These are phyloP conservation scores for Pandemis corylana DNA, from an alignment of 2,888 invertebrate genomes.

Conservation along the genomic window DNA sequence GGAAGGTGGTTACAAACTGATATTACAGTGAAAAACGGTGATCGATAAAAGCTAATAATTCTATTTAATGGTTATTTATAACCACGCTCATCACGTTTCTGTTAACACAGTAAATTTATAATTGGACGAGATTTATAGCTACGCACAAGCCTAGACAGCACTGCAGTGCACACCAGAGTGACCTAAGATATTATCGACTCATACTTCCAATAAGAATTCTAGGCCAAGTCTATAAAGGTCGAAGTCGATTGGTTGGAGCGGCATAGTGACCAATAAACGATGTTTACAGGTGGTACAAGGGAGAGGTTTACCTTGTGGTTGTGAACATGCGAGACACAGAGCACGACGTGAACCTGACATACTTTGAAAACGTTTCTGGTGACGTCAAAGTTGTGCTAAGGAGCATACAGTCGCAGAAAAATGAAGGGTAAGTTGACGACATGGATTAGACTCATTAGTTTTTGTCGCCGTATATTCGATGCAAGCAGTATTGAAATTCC, in stretches of 20 bases:
- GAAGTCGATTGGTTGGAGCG: slow-evolving; percentile 31
- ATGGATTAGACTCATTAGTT: background rate
- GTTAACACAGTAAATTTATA: slow-evolving; percentile 26
- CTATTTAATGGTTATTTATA: background rate
- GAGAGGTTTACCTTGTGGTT: slow-evolving; percentile 71
- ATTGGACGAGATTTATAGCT: slow-evolving; percentile 37
- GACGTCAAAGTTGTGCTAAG: slow-evolving; percentile 78
- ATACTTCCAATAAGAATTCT: slow-evolving; percentile 27
- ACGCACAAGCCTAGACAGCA: slow-evolving; percentile 15
- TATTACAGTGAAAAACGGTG: background rate
- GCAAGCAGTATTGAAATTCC: too few relatives aligned
- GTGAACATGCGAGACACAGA: slow-evolving; percentile 78
- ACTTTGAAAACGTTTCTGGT: slow-evolving; percentile 72
- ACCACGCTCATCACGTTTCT: slow-evolving; percentile 19
- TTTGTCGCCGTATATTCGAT: too few relatives aligned
- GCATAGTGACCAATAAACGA: slow-evolving; percentile 34
- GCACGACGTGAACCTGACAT: slow-evolving; percentile 64
- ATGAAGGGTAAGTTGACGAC: slow-evolving; percentile 58
- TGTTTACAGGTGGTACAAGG: slow-evolving; percentile 67
- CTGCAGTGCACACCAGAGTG: slow-evolving; percentile 9
- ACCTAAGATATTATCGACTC: slow-evolving; percentile 15
- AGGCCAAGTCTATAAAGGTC: slow-evolving; percentile 39
- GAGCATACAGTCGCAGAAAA: slow-evolving; percentile 67
- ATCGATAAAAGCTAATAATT: background rate
- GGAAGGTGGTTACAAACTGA: background rate